These are phyloP conservation scores for Sphaerodactylus townsendi DNA, from an alignment of 2,113 vertebrate genomes.

Conservation along the genomic window DNA sequence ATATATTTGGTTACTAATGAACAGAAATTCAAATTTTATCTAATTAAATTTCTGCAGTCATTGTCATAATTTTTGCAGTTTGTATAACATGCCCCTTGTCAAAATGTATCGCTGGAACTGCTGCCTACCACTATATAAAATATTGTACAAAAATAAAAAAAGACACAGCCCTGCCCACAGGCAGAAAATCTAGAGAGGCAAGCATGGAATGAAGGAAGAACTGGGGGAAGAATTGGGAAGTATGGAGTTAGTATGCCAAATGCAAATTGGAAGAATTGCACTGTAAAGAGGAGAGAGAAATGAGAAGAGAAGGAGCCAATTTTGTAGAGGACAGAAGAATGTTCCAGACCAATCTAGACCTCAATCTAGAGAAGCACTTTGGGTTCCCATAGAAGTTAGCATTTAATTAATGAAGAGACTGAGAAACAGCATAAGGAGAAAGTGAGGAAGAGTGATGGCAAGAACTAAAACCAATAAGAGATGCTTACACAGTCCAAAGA, in stretches of 20 bases:
- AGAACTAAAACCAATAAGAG: too few relatives aligned
- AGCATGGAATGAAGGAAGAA: neutral
- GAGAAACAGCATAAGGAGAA: neutral
- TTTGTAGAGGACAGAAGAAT: too few relatives aligned
- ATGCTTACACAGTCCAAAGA: too few relatives aligned
- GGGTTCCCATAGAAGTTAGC: neutral
- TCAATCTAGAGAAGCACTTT: neutral
- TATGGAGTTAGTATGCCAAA: neutral
- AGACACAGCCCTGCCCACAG: neutral
- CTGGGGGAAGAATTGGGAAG: too few relatives aligned
- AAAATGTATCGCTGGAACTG: too few relatives aligned
- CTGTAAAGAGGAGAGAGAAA: neutral
- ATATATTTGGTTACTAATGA: too few relatives aligned
- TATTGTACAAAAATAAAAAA: neutral
- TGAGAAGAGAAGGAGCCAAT: neutral
- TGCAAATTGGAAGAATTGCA: neutral
- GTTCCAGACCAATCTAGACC: neutral
- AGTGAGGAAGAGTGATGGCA: too few relatives aligned
- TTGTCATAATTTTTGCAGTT: too few relatives aligned
- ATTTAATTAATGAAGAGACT: neutral
- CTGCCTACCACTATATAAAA: neutral
- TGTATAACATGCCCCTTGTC: too few relatives aligned
- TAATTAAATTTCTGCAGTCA: too few relatives aligned
- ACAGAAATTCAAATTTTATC: too few relatives aligned
- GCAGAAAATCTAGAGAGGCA: neutral